Evolutionary conservation across 2,113 vertebrate genomes (phyloP).

Genomic region (crab-eating macaque (Macaca fascicularis)): T2T-MFA8v1.1 NC_088391.1:76869001-76869500

Average conservation of each 20-base stretch:
- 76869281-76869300: background rate
- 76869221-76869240: background rate
- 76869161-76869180: background rate
- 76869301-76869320: background rate
- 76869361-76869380: background rate
- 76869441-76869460: background rate
- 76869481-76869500: background rate
- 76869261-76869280: background rate
- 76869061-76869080: background rate
- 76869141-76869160: background rate
- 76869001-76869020: background rate
- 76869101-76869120: background rate
- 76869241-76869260: background rate
- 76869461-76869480: background rate
- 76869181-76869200: background rate
- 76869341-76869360: conserved; percentile 33
- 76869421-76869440: background rate
- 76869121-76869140: background rate
- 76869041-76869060: background rate
- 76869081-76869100: background rate
- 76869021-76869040: background rate
- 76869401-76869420: background rate
- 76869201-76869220: background rate
- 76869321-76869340: background rate
- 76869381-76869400: background rate